Percentiles rank a stretch among this genome's conserved stretches.
Evolutionary conservation across 2,888 invertebrate genomes (phyloP).

Genomic region (Enchytraeus crypticus): DNA sequence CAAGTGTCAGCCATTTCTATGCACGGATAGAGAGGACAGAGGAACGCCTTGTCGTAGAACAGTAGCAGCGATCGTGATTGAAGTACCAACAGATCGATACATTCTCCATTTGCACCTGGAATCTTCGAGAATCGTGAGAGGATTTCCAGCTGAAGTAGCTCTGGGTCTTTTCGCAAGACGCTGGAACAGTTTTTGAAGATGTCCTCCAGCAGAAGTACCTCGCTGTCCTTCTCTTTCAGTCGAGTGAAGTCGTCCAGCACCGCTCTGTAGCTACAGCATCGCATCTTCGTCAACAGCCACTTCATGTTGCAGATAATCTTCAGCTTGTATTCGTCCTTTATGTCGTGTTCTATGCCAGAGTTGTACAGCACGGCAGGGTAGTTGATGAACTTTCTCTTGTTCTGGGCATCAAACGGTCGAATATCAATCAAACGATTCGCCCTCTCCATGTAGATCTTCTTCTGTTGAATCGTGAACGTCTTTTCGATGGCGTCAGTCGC

Average conservation of each 20-base stretch:
- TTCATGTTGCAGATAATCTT: slow-evolving; percentile 7
- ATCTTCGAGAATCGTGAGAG: slow-evolving; percentile 6
- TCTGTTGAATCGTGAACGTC: neutral
- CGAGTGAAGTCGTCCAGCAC: slow-evolving; percentile 1
- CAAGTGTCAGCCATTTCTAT: neutral
- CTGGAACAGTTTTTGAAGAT: neutral
- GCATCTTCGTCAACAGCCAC: slow-evolving; percentile 6
- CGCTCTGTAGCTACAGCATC: neutral
- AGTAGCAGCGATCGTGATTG: neutral
- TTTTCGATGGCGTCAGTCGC: neutral
- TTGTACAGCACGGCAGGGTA: neutral
- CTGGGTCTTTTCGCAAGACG: neutral
- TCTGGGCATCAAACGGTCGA: neutral
- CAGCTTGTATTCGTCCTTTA: slow-evolving; percentile 2
- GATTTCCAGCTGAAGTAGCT: slow-evolving; percentile 3
- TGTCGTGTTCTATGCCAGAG: neutral
- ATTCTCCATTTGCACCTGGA: neutral
- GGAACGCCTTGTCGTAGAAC: neutral
- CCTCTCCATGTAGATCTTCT: slow-evolving; percentile 1
- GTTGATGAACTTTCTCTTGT: neutral
- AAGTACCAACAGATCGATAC: slow-evolving; percentile 1
- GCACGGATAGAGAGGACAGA: slow-evolving; percentile 5
- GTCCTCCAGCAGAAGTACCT: neutral
- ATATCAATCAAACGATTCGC: neutral
- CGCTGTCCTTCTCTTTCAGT: neutral